Evolutionary conservation across 2,797 vertebrate species (phyloP), one percentile per base, ranked within the genome.

Genomic region (Hyperoplus immaculatus): DNA sequence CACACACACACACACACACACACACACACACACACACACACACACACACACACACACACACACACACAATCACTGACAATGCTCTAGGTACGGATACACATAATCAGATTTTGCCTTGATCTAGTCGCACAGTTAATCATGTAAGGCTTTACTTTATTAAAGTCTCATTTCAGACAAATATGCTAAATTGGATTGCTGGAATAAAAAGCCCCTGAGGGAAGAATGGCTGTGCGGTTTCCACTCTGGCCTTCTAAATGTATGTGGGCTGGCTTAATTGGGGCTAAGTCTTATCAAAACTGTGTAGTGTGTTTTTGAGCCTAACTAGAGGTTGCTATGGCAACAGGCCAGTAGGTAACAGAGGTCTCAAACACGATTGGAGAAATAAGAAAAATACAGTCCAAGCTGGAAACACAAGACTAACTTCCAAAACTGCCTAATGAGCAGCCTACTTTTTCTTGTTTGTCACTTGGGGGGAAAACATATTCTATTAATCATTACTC

Each of bases 211-310:
- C 29, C 79, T 72, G 11, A 82, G 84, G 88, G 87, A 87, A 78
- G 69, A 87, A 86, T 72, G 53, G 70, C 74, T 79, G 62, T 70
- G 75, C 14, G 65, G 72, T 86, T 84, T 89, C 80, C 75, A 80
- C 85, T 68, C 69, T 87, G 78, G 87, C 86, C 90, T 89, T 90
- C 76, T 86, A 88, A 91, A 86, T 92, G 65, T 91, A 81, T 91
- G 90, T 87, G 84, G 86, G 82, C 81, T 15, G 70, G 64, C 71
- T 84, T 93, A 91, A 93, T 92, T 93, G 88, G 89, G 89, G 72
- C 89, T 91, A 92, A 88, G 84, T 93, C 89, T 89, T 85, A 91
- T 91, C 85, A 90, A 92, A 90, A 89, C 78, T 83, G 78, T 78
- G 85, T 84, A 89, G 78, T 89, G 78, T 90, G 88, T 90, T 81